These are phyloP conservation scores for Leptatherina wallacei DNA, from an alignment of 2,797 vertebrate species.

Conservation along the genomic window DNA sequence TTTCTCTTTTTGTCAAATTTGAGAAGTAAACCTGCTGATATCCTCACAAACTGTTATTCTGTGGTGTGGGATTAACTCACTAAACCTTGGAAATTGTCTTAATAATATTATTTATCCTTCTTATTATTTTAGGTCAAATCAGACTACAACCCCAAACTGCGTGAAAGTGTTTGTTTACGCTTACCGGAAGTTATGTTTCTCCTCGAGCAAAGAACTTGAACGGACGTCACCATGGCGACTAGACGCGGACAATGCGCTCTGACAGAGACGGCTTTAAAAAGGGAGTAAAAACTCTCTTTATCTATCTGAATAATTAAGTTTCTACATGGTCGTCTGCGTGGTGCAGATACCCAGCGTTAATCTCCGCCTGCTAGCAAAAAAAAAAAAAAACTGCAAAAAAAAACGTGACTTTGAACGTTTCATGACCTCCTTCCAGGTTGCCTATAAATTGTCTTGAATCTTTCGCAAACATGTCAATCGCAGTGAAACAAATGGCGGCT, in stretches of 20 bases:
- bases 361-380: background rate
- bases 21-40: too few relatives aligned
- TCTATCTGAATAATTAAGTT: background rate
- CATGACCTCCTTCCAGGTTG: background rate
- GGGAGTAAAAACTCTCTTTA: background rate
- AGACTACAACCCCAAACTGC: too few relatives aligned
- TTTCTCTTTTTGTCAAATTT: background rate
- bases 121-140: too few relatives aligned
- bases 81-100: background rate
- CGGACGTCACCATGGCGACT: conserved; percentile 61
- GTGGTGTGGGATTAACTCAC: background rate
- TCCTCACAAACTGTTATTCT: too few relatives aligned
- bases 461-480: conserved; percentile 13
- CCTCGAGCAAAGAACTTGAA: background rate
- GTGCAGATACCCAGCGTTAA: background rate
- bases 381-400: background rate
- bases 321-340: background rate
- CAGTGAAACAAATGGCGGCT: conserved; percentile 37
- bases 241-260: conserved; percentile 16
- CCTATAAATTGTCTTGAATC: background rate
- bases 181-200: conserved; percentile 25
- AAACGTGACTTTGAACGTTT: conserved; percentile 2
- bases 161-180: conserved; percentile 22
- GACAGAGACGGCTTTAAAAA: background rate
- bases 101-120: too few relatives aligned